Evolutionary conservation across 2,888 invertebrate species (phyloP).

Genomic region (Sericinus montela): DNA sequence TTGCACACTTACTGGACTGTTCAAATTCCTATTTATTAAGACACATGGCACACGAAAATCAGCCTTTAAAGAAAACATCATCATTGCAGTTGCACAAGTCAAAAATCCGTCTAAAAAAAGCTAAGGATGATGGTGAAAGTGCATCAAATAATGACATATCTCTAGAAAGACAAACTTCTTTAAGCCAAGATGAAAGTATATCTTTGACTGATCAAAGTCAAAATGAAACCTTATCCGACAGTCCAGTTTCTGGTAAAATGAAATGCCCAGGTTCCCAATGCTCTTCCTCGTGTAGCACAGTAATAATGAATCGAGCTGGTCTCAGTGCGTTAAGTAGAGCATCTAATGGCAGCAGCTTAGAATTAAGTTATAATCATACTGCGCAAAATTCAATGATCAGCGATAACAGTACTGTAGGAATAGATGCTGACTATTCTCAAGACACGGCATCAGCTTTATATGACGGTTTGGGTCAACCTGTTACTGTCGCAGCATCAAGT

Average conservation of each 20-base stretch:
- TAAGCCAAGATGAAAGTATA: conserved; percentile 48
- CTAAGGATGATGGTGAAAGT: conserved; percentile 49
- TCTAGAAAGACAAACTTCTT: conserved; percentile 37
- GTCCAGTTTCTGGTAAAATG: conserved; percentile 77
- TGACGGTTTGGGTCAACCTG: conserved; percentile 68
- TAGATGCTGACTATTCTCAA: conserved; percentile 81
- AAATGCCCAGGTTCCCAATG: conserved; percentile 89
- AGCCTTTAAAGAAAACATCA: conserved; percentile 53
- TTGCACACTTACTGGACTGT: conserved; percentile 86
- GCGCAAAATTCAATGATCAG: conserved; percentile 91
- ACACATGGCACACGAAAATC: conserved; percentile 48
- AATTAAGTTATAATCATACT: conserved; percentile 91
- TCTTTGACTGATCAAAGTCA: conserved; percentile 62
- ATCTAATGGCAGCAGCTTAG: conserved; percentile 89
- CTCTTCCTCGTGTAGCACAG: conserved; percentile 92
- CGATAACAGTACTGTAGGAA: conserved; percentile 83
- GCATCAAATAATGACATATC: conserved; percentile 39
- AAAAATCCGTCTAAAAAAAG: conserved; percentile 49
- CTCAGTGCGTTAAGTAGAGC: conserved; percentile 79
- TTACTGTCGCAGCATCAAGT: conserved; percentile 84
- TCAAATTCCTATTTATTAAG: conserved; percentile 68
- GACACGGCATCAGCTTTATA: conserved; percentile 80
- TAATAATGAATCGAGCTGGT: conserved; percentile 83
- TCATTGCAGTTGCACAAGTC: conserved; percentile 59
- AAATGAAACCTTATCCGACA: conserved; percentile 74